Percentiles rank a stretch among this genome's conserved stretches.
Conservation (phyloP, 2,888 invertebrate species). For the Drosophila paramelanica region DNA sequence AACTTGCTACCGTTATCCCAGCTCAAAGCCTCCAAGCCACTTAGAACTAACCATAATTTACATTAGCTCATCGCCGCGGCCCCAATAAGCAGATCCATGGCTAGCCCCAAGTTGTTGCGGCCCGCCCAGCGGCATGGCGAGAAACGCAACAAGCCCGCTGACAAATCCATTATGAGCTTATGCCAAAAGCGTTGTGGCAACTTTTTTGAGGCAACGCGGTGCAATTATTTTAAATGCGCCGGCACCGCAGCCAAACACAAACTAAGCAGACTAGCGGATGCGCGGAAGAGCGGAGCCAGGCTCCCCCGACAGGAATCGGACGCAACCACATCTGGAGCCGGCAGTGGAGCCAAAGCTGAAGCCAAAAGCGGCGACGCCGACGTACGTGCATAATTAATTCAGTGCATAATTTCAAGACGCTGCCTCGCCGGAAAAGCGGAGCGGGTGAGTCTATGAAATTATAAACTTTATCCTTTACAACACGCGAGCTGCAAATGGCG, state of each 20-base stretch:
- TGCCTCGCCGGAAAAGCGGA: conserved; percentile 29
- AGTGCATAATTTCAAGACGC: conserved; percentile 79
- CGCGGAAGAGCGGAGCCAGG: conserved; percentile 1
- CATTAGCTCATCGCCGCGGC: conserved; percentile 54
- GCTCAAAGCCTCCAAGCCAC: conserved; percentile 36
- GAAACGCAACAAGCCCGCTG: conserved; percentile 63
- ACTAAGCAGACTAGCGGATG: conserved; percentile 64
- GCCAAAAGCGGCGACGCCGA: conserved; percentile 33
- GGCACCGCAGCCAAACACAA: conserved; percentile 63
- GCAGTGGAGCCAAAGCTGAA: conserved; percentile 30
- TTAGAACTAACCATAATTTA: conserved; percentile 66
- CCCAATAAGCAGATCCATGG: conserved; percentile 39
- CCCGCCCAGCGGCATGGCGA: conserved; percentile 12
- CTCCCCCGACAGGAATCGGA: conserved; percentile 26
- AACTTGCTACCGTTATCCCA: conserved; percentile 33
- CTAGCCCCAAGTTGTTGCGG: conserved; percentile 35
- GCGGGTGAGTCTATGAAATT: conserved; percentile 72
- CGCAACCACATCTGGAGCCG: conserved; percentile 18
- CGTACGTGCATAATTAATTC: conserved; percentile 81
- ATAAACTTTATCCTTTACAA: conserved; percentile 73
- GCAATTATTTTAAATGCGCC: conserved; percentile 80
- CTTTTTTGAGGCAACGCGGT: conserved; percentile 60
- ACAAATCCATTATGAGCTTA: conserved; percentile 79
- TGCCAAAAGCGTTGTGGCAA: conserved; percentile 75
- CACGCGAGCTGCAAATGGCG: conserved; percentile 48